Evolutionary conservation across 2,113 vertebrate species (phyloP), one percentile per base, ranked within the genome.

Genomic region (Zingel zingel): DNA sequence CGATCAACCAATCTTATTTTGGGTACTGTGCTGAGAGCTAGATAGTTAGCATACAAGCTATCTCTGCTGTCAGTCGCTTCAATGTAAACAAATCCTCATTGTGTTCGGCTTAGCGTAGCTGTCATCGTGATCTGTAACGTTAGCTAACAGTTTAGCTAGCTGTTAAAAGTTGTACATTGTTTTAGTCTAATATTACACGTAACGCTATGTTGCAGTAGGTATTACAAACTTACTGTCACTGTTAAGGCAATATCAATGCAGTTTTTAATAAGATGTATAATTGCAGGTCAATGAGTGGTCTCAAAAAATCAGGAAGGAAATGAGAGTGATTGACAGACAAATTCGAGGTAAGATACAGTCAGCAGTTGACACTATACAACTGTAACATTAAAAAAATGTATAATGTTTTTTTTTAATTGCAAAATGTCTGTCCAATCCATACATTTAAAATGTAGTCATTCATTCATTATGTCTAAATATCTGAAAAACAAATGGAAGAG

Each of bases 301-400:
- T 62, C 82, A 96, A 86, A 99, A 99, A 95, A 98, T 99, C 89
- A 96, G 97, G 74, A 99, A 97, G 90, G 98, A 99, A 93, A 97
- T 97, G 96, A 96, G 98, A 89, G 95, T 97, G 85, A 96, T 99
- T 91, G 98, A 99, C 91, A 97, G 97, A 93, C 98, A 99, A 92
- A 98, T 99, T 88, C 94, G 97, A 97, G 98, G 98, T 99, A 93
- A 94, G 95, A 50, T 57, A 6, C n/a, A 27, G 25, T 33, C 21
- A 18, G 1, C 0, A 54, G 62, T 18, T n/a, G 4, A 62, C 58
- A 69, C 1, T 19, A 10, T 43, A 11, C 39, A 11, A 43, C 10
- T 33, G 33, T 33, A 48, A 3, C 23, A 43, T 7, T 50, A 15
- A 3, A 0, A 30, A 30, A 1, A 15, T 15, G 5, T 39, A 11